A percentile compares a stretch with the other conserved stretches of the same genome.
These are phyloP conservation scores for Argopecten irradians DNA, from an alignment of 1,140 invertebrate genomes.

Conservation along the genomic window DNA sequence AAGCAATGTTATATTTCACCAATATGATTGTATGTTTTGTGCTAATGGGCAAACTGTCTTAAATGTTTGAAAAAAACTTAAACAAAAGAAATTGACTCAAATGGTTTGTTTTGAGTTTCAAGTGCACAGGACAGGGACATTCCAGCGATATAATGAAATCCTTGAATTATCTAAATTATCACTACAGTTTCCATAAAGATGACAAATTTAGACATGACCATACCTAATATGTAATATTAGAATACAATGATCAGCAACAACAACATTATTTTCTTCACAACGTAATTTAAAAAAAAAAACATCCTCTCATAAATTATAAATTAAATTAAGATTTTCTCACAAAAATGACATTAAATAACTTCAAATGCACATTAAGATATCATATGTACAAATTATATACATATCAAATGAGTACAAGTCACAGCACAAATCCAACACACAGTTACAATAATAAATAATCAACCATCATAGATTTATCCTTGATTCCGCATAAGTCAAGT, in stretches of 20 bases:
- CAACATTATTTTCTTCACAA: not conserved
- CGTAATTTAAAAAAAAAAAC: not conserved
- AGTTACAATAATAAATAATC: conserved; percentile 11
- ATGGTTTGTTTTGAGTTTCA: too few relatives aligned
- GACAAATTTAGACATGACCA: not conserved
- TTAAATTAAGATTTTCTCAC: conserved; percentile 12
- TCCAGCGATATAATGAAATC: too few relatives aligned
- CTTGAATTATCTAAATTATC: too few relatives aligned
- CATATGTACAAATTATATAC: conserved; percentile 19
- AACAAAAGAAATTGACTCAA: too few relatives aligned
- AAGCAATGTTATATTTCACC: too few relatives aligned
- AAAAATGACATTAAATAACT: not conserved
- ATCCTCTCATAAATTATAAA: not conserved
- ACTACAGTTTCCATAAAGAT: too few relatives aligned
- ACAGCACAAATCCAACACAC: not conserved
- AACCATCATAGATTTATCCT: conserved; percentile 6
- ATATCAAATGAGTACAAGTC: conserved; percentile 17
- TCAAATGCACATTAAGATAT: not conserved
- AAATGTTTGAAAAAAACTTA: too few relatives aligned
- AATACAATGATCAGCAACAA: not conserved
- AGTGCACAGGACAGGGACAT: too few relatives aligned
- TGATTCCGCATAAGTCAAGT: not conserved
- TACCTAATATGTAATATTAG: not conserved
- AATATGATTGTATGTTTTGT: too few relatives aligned
- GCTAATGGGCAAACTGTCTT: too few relatives aligned